Evolutionary conservation across 2,113 vertebrate species (phyloP), one percentile per base, ranked within the genome.

Genomic region (Sakesphorus luctuosus): DNA sequence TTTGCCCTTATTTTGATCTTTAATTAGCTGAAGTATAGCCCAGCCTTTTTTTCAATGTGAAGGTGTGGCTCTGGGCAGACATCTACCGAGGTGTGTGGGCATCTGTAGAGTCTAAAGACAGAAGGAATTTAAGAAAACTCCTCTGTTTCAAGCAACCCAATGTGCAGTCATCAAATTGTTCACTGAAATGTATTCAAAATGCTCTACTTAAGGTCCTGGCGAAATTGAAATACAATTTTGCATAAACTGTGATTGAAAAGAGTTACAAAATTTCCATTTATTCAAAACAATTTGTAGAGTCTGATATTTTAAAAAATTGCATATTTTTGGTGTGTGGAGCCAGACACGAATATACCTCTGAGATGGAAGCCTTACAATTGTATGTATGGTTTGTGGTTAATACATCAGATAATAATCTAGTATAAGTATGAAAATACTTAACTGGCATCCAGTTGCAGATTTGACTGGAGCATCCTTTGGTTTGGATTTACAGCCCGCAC

Each of bases 141-240:
- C 36, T 58, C 80, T 65, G 53, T 36, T 94, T 94, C 49, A 36
- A 89, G 92, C 33, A 88, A 78, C 31, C 15, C 21, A 52, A 31
- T 5, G 19, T 47, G 29, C 67, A 83, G 33, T 77, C 50, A 65
- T 50, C 35, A 80, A 84, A 55, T 58, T 69, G 44, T n/a, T 90
- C 73, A 47, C 53, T 69, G 86, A 84, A 68, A n/a, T 79, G 28
- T 65, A 71, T 72, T 88, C 68, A 68, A 26, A 63, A 36, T 23
- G 69, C 18, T 92, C 28, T 65, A 36, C 46, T 80, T 87, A 87
- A 40, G 25, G 36, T 73, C 33, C 63, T 56, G 46, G 65, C 1
- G 4, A 90, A 94, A 89, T 18, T 68, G 96, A 93, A 95, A 95
- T 26, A 81, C 40, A 79, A 33, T 66, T 83, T 90, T 92, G n/a